These are phyloP conservation scores for Glaucidium brasilianum DNA, from an alignment of 2,113 vertebrate species.

Conservation along the genomic window DNA sequence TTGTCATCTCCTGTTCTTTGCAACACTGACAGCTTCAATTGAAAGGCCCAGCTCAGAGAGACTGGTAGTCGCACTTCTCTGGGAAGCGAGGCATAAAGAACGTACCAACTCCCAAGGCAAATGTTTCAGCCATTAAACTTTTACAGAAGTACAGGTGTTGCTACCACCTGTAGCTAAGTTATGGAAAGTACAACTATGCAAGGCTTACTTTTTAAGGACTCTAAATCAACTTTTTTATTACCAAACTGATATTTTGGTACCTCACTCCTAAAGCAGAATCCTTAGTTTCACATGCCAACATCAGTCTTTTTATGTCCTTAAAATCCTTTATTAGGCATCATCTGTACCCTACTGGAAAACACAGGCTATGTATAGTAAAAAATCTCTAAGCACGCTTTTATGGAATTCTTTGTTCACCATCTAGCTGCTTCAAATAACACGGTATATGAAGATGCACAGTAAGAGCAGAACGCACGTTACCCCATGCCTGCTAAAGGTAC, in stretches of 20 bases:
- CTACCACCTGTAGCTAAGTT: not conserved
- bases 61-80: not conserved
- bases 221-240: not conserved
- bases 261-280: not conserved
- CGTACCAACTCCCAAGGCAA: accelerated
- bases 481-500: not conserved
- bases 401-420: not conserved
- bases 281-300: not conserved
- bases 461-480: not conserved
- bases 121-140: not conserved
- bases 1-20: not conserved
- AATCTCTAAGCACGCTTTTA: not conserved
- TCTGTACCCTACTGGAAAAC: not conserved
- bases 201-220: not conserved
- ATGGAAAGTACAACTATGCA: not conserved
- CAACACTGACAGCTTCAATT: not conserved
- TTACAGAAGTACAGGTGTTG: not conserved
- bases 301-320: not conserved
- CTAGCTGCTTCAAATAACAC: not conserved
- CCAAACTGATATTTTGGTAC: not conserved
- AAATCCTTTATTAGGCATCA: not conserved
- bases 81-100: not conserved
- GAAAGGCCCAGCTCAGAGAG: not conserved
- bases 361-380: not conserved
- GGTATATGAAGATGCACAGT: accelerated